phyloP scores from a whole-genome alignment of 1,140 invertebrate genomes.

The Brachystomella parvula region DNA sequence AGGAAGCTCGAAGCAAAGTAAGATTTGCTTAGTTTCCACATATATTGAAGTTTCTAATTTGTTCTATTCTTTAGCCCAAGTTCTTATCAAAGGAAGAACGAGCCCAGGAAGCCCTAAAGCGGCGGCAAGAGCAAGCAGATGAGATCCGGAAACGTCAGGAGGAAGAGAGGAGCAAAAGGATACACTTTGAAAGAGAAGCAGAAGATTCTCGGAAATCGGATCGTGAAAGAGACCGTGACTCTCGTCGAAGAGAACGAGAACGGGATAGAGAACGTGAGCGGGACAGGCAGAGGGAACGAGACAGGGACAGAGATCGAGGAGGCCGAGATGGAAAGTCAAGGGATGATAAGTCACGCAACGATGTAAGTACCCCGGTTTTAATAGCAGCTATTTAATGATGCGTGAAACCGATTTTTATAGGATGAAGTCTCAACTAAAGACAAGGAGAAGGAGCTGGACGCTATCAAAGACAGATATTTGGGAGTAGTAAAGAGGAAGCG shows the following conservation, averaged over 20 bases:
- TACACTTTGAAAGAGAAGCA: conserved; percentile 54
- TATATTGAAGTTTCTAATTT: conserved; percentile 13
- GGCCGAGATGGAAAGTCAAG: conserved; percentile 37
- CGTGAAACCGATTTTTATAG: neutral
- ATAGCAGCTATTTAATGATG: conserved; percentile 5
- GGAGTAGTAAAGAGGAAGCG: conserved; percentile 90
- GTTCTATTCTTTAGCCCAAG: conserved; percentile 68
- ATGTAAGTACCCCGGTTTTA: neutral
- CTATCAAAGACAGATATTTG: conserved; percentile 91
- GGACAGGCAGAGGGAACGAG: conserved; percentile 38
- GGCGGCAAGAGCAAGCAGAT: conserved; percentile 77
- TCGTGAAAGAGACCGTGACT: conserved; percentile 40
- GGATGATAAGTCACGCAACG: conserved; percentile 40
- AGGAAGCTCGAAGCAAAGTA: conserved; percentile 77
- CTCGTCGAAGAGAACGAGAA: conserved; percentile 43
- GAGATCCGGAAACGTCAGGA: conserved; percentile 58
- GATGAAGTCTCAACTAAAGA: conserved; percentile 54
- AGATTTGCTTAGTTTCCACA: neutral
- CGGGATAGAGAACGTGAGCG: conserved; percentile 43
- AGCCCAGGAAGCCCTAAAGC: conserved; percentile 74
- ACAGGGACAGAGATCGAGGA: conserved; percentile 4
- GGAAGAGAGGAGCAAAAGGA: conserved; percentile 58
- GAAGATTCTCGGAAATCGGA: conserved; percentile 42
- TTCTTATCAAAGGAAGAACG: conserved; percentile 95
- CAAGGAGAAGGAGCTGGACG: conserved; percentile 83